Evolutionary conservation across 2,888 invertebrate species (phyloP), one percentile per base, ranked within the genome.

Genomic region (Lasioglossum leucozonium): DNA sequence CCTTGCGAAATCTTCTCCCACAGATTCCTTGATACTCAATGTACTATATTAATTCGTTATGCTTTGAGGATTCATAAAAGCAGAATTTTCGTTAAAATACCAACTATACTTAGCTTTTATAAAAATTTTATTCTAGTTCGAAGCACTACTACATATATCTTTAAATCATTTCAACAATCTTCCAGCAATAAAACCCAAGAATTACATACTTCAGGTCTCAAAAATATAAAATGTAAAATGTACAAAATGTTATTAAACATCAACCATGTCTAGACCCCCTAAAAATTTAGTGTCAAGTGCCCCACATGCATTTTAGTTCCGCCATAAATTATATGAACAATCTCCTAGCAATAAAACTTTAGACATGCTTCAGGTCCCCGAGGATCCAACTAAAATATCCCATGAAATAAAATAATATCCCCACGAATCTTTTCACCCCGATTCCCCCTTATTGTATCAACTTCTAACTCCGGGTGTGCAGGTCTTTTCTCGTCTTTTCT

Each of bases 341-440:
- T 62, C 6, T 62, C 16, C 13, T 6, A 62, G 62, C 62, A 62
- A 62, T 62, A 62, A 16, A 62, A 30, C 62, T 30, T 13, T 16
- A 62, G 30, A 30, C 26, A 16, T 62, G 16, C 16, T 62, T 6
- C 62, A 62, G 30, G 30, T 5, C 16, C 13, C 62, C 30, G 30
- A 16, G 62, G 62, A 62, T 30, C 30, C 16, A 62, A 62, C 62
- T 62, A 30, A 62, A 62, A 62, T 62, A 62, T 62, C 62, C 13
- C 16, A 62, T 62, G n/a, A 30, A 30, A 81, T 83, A 82, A 86
- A 92, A 92, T 92, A 94, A 93, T 91, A 92, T 92, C 92, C 92
- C 93, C 92, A 91, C 93, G 93, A 93, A 92, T 93, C 92, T 90
- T 89, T 85, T 79, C 87, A 91, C 85, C 84, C 76, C 51, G 16